These are phyloP conservation scores for Oostethus manadensis DNA, from an alignment of 2,113 vertebrate species.

Conservation along the genomic window DNA sequence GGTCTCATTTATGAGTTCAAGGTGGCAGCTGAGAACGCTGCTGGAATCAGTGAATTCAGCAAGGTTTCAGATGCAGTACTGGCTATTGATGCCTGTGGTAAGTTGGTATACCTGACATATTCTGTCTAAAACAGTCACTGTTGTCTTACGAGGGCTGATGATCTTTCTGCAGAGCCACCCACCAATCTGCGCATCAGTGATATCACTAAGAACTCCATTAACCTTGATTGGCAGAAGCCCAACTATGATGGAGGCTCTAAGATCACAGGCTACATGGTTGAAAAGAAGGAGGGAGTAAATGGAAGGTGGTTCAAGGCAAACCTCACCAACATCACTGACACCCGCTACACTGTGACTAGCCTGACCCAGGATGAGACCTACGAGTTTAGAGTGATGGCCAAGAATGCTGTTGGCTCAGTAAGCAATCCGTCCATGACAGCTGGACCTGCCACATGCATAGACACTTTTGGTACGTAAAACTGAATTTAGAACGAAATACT, in stretches of 20 bases:
- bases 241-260: conserved; percentile 92
- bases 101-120: conserved; percentile 52
- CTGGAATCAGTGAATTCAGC: conserved; percentile 87
- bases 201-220: conserved; percentile 89
- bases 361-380: conserved; percentile 87
- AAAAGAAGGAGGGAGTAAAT: conserved; percentile 81
- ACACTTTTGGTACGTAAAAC: conserved; percentile 85
- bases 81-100: conserved; percentile 96
- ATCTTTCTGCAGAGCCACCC: conserved; percentile 82
- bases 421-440: conserved; percentile 87
- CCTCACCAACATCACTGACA: conserved; percentile 88
- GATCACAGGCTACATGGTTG: conserved; percentile 89
- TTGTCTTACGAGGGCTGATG: not conserved
- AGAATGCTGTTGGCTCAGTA: conserved; percentile 90
- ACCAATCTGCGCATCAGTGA: conserved; percentile 84
- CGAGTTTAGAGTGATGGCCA: conserved; percentile 92
- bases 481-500: not conserved
- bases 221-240: conserved; percentile 86
- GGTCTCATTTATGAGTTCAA: conserved; percentile 98
- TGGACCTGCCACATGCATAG: conserved; percentile 88
- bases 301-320: conserved; percentile 88
- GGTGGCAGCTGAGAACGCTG: conserved; percentile 92
- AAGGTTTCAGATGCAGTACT: conserved; percentile 88
- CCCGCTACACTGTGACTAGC: conserved; percentile 83
- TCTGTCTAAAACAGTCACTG: not conserved